phyloP scores from a whole-genome alignment of 2,113 vertebrate genomes.

The Otis tarda region DNA sequence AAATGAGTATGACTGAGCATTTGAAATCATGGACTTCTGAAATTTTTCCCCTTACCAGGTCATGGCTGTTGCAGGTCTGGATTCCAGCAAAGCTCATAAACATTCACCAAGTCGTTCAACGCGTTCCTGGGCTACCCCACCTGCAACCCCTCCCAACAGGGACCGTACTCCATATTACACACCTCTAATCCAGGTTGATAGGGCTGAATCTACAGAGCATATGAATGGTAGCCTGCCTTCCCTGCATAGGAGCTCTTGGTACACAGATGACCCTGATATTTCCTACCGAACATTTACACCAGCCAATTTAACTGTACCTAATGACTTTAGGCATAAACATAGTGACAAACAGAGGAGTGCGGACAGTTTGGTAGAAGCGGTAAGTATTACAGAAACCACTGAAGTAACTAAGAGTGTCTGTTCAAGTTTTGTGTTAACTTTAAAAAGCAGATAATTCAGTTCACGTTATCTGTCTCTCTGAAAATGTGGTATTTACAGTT shows the following conservation, averaged over 20 bases:
- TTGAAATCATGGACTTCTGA: background rate
- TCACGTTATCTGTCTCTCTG: background rate
- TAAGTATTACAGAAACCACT: slow-evolving; percentile 71
- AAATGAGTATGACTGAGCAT: background rate
- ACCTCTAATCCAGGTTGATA: slow-evolving; percentile 94
- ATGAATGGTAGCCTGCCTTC: slow-evolving; percentile 87
- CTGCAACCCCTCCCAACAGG: slow-evolving; percentile 88
- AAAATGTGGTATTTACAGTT: background rate
- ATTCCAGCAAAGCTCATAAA: slow-evolving; percentile 92
- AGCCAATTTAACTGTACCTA: slow-evolving; percentile 90
- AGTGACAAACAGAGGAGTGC: slow-evolving; percentile 97
- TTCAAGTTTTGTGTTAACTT: background rate
- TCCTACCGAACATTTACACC: slow-evolving; percentile 90
- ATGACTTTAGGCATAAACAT: slow-evolving; percentile 88
- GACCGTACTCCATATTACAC: slow-evolving; percentile 90
- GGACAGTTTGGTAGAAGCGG: slow-evolving; percentile 95
- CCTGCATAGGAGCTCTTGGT: slow-evolving; percentile 94
- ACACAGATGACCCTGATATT: slow-evolving; percentile 91
- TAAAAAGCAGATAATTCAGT: background rate
- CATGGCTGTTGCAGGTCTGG: slow-evolving; percentile 96
- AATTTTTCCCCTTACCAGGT: slow-evolving; percentile 75
- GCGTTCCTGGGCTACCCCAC: slow-evolving; percentile 95
- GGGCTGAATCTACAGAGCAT: slow-evolving; percentile 83
- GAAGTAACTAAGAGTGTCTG: background rate
- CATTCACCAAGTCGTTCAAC: slow-evolving; percentile 93